These are phyloP conservation scores for Halyomorpha halys DNA, from an alignment of 1,140 invertebrate genomes.

Conservation along the genomic window DNA sequence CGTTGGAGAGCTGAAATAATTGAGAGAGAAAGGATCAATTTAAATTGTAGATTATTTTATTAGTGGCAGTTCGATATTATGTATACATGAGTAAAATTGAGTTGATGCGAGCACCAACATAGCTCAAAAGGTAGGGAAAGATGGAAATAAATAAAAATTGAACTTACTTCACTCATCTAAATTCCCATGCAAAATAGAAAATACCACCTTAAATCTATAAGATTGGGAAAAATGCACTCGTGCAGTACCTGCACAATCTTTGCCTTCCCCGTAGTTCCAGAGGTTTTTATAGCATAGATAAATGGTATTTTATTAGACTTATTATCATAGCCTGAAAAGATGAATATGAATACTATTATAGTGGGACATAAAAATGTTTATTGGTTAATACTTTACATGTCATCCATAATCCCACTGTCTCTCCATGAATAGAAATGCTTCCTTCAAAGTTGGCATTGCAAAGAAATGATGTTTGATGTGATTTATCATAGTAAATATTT, in stretches of 20 bases:
- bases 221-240: slow-evolving; percentile 18
- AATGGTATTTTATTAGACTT: neutral
- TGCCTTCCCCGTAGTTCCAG: slow-evolving; percentile 18
- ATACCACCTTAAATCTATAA: slow-evolving; percentile 20
- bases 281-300: slow-evolving; percentile 15
- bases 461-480: neutral
- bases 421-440: neutral
- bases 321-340: neutral
- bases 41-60: too few species aligned
- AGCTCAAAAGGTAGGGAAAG: too few species aligned
- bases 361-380: neutral
- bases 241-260: slow-evolving; percentile 18
- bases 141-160: too few species aligned
- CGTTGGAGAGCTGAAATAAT: too few species aligned
- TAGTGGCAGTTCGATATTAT: too few species aligned
- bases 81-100: too few species aligned
- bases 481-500: neutral
- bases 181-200: too few species aligned
- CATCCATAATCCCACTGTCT: slow-evolving; percentile 1
- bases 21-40: too few species aligned
- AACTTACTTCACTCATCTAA: too few species aligned
- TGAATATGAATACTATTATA: neutral
- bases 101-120: too few species aligned
- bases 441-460: too few species aligned
- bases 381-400: neutral